phyloP scores from a whole-genome alignment of 2,113 vertebrate genomes.

The Pygoscelis adeliae region DNA sequence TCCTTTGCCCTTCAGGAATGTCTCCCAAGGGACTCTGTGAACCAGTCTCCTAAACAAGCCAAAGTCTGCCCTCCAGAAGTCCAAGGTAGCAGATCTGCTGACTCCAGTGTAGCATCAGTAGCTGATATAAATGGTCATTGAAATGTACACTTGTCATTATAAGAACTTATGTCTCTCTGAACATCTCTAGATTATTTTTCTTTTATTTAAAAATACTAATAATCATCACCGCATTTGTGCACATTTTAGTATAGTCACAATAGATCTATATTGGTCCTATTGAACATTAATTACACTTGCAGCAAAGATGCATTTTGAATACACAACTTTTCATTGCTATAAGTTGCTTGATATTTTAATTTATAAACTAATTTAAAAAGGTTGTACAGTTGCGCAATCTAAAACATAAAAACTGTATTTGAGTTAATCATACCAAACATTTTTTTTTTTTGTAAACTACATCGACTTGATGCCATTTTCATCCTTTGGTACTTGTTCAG shows the following conservation, averaged over 20 bases:
- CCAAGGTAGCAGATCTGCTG: too few relatives aligned
- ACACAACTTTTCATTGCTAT: neutral
- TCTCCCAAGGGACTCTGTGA: too few relatives aligned
- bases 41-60: too few relatives aligned
- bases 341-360: neutral
- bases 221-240: neutral
- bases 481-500: neutral
- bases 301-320: neutral
- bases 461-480: rapidly evolving
- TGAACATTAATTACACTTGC: neutral
- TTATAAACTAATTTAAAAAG: neutral
- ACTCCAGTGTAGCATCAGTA: neutral
- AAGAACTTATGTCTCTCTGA: neutral
- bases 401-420: neutral
- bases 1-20: too few relatives aligned
- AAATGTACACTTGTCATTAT: neutral
- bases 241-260: neutral
- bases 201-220: neutral
- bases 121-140: neutral
- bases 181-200: neutral
- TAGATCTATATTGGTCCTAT: neutral
- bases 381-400: neutral
- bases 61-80: too few relatives aligned
- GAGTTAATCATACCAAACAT: neutral
- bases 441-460: neutral